These are phyloP conservation scores for Falco concolor DNA, from an alignment of 2,797 vertebrate genomes.

Conservation along the genomic window DNA sequence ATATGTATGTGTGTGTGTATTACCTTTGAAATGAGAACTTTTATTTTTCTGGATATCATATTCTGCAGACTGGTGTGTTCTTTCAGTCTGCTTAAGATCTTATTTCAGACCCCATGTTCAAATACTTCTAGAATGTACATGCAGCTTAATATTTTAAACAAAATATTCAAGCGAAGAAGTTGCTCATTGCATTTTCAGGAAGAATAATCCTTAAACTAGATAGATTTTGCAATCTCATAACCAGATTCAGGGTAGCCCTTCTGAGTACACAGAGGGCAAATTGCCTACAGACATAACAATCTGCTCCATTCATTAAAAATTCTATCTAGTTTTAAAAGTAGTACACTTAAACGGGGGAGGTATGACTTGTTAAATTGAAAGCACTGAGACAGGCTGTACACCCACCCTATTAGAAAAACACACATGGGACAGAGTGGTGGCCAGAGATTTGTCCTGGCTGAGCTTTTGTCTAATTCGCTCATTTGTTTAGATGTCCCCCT, in stretches of 20 bases:
- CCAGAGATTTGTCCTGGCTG: not conserved
- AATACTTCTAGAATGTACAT: constrained; percentile 7
- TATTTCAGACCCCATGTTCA: constrained; percentile 35
- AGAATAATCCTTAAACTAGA: not conserved
- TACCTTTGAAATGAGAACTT: constrained; percentile 49
- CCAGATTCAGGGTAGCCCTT: not conserved
- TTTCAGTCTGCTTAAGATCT: constrained; percentile 35
- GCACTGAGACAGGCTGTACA: not conserved
- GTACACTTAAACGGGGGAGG: not conserved
- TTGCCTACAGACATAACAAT: not conserved
- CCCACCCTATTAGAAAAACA: not conserved
- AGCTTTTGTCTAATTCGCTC: not conserved
- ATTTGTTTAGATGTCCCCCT: not conserved
- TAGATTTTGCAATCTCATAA: not conserved
- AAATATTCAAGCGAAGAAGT: not conserved
- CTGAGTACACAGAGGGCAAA: not conserved
- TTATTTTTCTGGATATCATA: constrained; percentile 49
- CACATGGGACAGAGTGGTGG: not conserved
- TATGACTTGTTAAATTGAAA: not conserved
- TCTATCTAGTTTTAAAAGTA: not conserved
- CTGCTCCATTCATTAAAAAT: not conserved
- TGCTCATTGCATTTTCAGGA: not conserved
- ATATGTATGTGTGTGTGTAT: not conserved
- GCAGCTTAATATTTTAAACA: not conserved
- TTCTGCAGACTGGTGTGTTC: constrained; percentile 16